Percentiles rank a stretch among this genome's conserved stretches.
These are phyloP conservation scores for Cetonia aurata DNA, from an alignment of 2,888 invertebrate species.

Conservation along the genomic window DNA sequence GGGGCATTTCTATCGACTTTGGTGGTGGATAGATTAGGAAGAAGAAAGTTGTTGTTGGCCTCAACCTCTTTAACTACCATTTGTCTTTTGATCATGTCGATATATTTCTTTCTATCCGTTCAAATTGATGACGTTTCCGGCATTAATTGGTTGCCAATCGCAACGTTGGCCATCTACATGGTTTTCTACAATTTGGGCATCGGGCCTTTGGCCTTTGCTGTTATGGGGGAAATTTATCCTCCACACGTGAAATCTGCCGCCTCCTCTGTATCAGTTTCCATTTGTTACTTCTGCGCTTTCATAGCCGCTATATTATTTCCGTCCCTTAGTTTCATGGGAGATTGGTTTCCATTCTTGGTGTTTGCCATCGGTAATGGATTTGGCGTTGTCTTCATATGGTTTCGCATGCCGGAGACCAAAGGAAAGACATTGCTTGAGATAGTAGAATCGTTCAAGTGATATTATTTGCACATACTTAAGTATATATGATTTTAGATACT, in stretches of 20 bases:
- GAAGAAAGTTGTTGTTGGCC: conserved; percentile 76
- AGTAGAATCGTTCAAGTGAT: conserved; percentile 14
- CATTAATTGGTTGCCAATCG: conserved; percentile 77
- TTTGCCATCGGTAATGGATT: conserved; percentile 73
- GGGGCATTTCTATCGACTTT: conserved; percentile 80
- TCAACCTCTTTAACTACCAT: conserved; percentile 76
- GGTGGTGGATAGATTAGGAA: conserved; percentile 82
- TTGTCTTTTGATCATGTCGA: conserved; percentile 70
- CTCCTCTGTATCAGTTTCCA: conserved; percentile 79
- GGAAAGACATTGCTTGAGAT: conserved; percentile 46
- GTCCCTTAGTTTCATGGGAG: conserved; percentile 69
- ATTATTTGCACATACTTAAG: too few species aligned
- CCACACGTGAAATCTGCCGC: conserved; percentile 80
- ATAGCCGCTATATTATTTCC: conserved; percentile 80
- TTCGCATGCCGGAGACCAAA: conserved; percentile 48
- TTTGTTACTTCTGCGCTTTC: conserved; percentile 81
- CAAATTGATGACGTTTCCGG: conserved; percentile 4
- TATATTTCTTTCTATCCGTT: conserved; percentile 76
- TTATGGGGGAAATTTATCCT: conserved; percentile 85
- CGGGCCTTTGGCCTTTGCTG: conserved; percentile 83
- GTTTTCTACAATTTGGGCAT: conserved; percentile 80
- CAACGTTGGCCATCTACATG: conserved; percentile 78
- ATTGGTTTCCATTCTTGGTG: conserved; percentile 77
- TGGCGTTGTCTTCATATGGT: conserved; percentile 76
- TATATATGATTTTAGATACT: too few species aligned